Evolutionary conservation across 2,797 vertebrate genomes (phyloP), one percentile per base, ranked within the genome.

Genomic region (Podargus strigoides): DNA sequence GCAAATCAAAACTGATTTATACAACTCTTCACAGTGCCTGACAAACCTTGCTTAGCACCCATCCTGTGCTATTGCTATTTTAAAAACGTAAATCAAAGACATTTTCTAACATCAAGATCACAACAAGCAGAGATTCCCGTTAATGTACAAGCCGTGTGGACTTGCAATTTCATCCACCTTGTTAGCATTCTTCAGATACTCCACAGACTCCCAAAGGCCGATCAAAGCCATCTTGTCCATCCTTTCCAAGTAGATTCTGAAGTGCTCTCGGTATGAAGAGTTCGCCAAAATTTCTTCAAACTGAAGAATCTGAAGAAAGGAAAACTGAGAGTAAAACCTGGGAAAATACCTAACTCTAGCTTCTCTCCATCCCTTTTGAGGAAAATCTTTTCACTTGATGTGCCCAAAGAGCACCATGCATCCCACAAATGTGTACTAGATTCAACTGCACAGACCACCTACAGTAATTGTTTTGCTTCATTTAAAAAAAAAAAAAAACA

Each of bases 171-270:
- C 23, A 66, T 83, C 73, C 96, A 99, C 99, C 99, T 99, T 99
- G 97, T 99, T 99, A 93, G 99, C 99, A 34, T 96, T 99, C 98
- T 99, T 99, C 68, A 99, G 97, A 37, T 96, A 98, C 96, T 99
- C 99, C 97, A 99, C 99, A 56, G 99, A 98, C 92, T 99, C 99
- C 99, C 99, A 99, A 95, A 99, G 98, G 96, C 98, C 96, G 5
- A 99, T 98, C 92, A 99, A 97, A 95, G 98, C 98, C 92, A 98
- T 97, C 96, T 99, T 99, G 95, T 99, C 99, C 86, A 99, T 98
- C 86, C 98, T 98, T 93, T 99, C 99, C 99, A 99, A 99, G 97
- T 99, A 99, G 77, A 97, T 97, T 92, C 98, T 97, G 89, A 99
- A 99, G 81, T 99, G 98, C 63, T 99, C 98, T 96, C 99, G 98